These are phyloP conservation scores for Mantis religiosa DNA, from an alignment of 2,888 invertebrate species.

Conservation along the genomic window DNA sequence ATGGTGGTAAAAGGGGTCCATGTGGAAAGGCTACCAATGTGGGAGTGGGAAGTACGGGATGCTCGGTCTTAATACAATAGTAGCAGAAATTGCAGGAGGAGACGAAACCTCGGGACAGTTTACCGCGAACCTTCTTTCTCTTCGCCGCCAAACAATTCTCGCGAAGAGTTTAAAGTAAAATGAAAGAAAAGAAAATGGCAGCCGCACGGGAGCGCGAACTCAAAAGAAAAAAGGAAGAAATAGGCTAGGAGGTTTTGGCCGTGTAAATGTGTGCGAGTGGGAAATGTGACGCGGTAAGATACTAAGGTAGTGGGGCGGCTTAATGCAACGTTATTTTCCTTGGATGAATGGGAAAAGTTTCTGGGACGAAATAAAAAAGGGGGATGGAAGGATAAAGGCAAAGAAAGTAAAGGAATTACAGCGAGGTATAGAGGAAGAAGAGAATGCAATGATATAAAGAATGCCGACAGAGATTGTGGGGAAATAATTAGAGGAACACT, in stretches of 20 bases:
- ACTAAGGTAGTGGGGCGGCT: neutral
- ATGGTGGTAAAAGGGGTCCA: neutral
- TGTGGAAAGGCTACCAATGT: neutral
- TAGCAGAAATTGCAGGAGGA: neutral
- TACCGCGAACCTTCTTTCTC: neutral
- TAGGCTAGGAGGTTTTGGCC: neutral
- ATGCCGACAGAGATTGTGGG: neutral
- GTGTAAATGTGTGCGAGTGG: neutral
- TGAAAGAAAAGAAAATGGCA: constrained; percentile 20
- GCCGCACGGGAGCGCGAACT: neutral
- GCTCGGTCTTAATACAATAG: neutral
- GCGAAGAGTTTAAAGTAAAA: constrained; percentile 17
- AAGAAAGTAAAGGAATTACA: neutral
- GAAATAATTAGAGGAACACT: neutral
- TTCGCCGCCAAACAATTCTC: neutral
- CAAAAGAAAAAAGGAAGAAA: neutral
- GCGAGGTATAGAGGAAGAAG: neutral
- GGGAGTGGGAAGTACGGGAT: neutral
- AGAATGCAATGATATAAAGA: neutral
- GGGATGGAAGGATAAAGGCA: neutral
- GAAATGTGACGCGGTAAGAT: neutral
- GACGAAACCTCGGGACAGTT: constrained; percentile 10
- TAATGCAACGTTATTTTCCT: neutral
- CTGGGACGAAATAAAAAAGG: neutral
- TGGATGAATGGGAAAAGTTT: neutral